Base-by-base conservation (phyloP, 2,113 vertebrate genomes). In the Balaenoptera acutorostrata region DNA sequence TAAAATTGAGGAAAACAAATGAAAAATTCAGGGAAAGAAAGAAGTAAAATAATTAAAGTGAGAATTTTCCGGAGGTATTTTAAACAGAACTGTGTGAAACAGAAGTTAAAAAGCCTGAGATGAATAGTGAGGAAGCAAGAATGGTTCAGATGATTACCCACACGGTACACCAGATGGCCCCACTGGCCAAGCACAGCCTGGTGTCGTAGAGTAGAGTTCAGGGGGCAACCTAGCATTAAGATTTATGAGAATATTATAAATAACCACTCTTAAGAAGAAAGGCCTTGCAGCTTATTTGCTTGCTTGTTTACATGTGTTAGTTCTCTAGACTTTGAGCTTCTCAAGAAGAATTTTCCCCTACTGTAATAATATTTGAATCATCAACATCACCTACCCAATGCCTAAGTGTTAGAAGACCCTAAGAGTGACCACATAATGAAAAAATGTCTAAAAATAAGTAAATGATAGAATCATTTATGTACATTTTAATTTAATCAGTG, bases 401-500 rank as follows among this genome's bases (percentile, higher is more conserved):
- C 2, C 5, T 68, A 36, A 59, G 36, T 52, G 44, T 93, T 31
- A 44, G 39, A 72, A 68, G 44, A 91, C 25, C 25, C 66, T 88
- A 46, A 61, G 9, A 69, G 14, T 68, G n/a, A 17, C 31, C 86
- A 36, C 7, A 64, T 83, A 87, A 36, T 66, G 8, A 89, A 66
- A 72, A 66, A 72, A 84, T 21, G 20, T 57, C 77, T 80, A 64
- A 41, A 59, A 88, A 46, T 83, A 9, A 46, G 7, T 39, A 85
- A 93, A 66, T 64, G 29, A 85, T 66, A 68, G 14, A 80, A 69
- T 75, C 59, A 77, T 57, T 13, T 64, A 72, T 33, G 57, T 93
- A 25, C 8, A 27, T 98, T 96, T 97, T 86, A 91, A 52, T 64
- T 81, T 95, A 93, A 93, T 49, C 18, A 27, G n/a, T 81, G 8